A percentile compares a stretch with the other conserved stretches of the same genome.
Evolutionary conservation across 2,888 invertebrate genomes (phyloP).

Genomic region (Andrena marginata): DNA sequence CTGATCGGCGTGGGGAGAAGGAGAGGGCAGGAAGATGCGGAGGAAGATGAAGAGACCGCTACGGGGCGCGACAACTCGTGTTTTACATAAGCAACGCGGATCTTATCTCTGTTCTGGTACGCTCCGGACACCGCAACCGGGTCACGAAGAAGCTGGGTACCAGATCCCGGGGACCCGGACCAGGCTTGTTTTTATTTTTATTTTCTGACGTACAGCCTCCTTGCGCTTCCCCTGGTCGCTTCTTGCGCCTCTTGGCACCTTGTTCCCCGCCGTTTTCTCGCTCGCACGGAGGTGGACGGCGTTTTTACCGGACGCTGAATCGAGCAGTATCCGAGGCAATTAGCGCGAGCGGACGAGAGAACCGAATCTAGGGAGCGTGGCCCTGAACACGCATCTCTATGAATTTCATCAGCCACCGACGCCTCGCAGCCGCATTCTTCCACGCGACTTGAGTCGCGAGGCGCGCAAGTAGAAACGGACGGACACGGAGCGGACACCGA

Average conservation of each 20-base stretch:
- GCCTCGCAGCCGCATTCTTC: too few relatives aligned
- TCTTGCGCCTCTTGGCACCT: constrained; percentile 30
- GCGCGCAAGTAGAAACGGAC: too few relatives aligned
- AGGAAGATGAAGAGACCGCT: constrained; percentile 62
- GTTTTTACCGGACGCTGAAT: neutral
- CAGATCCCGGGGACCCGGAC: constrained; percentile 39
- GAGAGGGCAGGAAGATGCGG: constrained; percentile 25
- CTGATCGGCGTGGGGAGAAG: neutral
- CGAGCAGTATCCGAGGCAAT: neutral
- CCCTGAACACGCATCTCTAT: neutral
- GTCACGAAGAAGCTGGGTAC: constrained; percentile 66
- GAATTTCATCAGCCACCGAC: constrained; percentile 14
- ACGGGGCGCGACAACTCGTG: constrained; percentile 77
- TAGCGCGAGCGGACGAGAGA: too few relatives aligned
- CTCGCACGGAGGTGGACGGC: neutral
- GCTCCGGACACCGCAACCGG: constrained; percentile 67
- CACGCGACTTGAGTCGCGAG: too few relatives aligned
- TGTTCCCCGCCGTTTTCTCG: constrained; percentile 1
- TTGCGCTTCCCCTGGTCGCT: constrained; percentile 5
- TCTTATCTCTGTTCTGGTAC: constrained; percentile 71
- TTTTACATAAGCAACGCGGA: constrained; percentile 77
- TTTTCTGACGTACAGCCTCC: neutral
- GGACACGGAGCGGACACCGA: neutral
- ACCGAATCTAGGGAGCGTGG: too few relatives aligned
- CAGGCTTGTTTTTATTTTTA: constrained; percentile 59